phyloP scores from a whole-genome alignment of 2,113 vertebrate genomes.

The Galemys pyrenaicus region DNA sequence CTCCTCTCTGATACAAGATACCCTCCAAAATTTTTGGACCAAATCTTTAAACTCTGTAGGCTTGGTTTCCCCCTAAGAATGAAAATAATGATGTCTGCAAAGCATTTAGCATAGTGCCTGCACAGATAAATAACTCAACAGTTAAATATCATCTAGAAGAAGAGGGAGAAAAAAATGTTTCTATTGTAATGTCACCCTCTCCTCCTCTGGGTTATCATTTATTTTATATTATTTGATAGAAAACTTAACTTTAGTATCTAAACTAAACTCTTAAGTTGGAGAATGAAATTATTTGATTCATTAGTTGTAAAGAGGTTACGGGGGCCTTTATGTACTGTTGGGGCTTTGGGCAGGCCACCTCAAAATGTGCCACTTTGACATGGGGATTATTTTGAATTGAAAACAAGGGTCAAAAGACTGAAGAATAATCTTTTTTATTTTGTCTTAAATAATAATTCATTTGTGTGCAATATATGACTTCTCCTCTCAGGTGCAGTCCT shows the following conservation, averaged over 20 bases:
- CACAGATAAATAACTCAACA: constrained; percentile 6
- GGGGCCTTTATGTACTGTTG: background rate
- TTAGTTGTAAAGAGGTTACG: background rate
- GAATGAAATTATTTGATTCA: background rate
- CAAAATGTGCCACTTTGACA: too few species aligned
- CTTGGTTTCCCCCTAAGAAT: background rate
- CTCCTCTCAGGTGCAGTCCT: too few species aligned
- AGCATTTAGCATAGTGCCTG: background rate
- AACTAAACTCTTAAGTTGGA: background rate
- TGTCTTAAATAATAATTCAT: too few species aligned
- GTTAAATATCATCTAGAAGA: background rate
- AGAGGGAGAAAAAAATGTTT: constrained; percentile 16
- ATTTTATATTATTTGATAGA: constrained; percentile 5
- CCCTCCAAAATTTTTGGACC: background rate
- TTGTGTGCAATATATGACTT: too few species aligned
- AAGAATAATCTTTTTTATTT: too few species aligned
- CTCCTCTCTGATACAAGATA: background rate
- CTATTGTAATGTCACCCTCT: background rate
- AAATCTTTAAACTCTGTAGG: background rate
- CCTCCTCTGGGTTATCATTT: background rate
- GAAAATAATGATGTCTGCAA: background rate
- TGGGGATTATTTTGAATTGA: too few species aligned
- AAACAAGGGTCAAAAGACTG: too few species aligned
- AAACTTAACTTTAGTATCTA: background rate
- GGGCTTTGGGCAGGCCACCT: too few species aligned